Base-by-base conservation (phyloP, 2,888 invertebrate genomes). In the Lasius platythorax region DNA sequence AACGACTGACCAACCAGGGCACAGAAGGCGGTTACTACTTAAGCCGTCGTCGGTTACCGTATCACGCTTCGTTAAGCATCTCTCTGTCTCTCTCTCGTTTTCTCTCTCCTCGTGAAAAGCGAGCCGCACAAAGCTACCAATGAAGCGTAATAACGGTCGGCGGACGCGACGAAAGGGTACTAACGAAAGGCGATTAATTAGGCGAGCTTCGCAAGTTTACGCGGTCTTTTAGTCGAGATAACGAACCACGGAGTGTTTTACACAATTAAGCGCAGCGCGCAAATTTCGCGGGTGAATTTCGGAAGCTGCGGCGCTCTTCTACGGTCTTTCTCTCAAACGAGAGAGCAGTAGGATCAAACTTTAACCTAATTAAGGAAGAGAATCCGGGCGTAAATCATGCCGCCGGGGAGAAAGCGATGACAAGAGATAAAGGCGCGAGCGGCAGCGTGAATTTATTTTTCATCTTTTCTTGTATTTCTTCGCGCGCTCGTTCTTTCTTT, bases 311-410 rank as follows among this genome's bases (percentile, higher is more conserved):
- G 56, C 11, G 8, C 37, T 37, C 53, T 15, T 9, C 40, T 56
- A 53, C 56, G 56, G 78, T 70, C 70, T 43, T 61, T 23, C 79
- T 37, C 74, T 70, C 40, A n/a, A 53, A 75, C 72, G 68, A 85
- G 63, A 63, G 72, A 84, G 74, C 53, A 82, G 61, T 63, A 67
- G 82, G 81, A 72, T 83, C 68, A 68, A 86, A 72, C 87, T 86
- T 90, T 92, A 92, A 93, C 90, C 92, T 91, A 93, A 93, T 93
- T 93, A 92, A 92, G 91, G 88, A 89, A 88, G 90, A 88, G 90
- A 90, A 92, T 85, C 87, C 79, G 74, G 82, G 88, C 87, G 88
- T 93, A 92, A 92, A 93, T 92, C 91, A 92, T 88, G 83, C 75
- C 87, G 84, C 72, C 87, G 78, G 84, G 85, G 89, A 91, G 91